phyloP scores from a whole-genome alignment of 1,140 invertebrate genomes.

The Stenopsyche tienmushanensis region DNA sequence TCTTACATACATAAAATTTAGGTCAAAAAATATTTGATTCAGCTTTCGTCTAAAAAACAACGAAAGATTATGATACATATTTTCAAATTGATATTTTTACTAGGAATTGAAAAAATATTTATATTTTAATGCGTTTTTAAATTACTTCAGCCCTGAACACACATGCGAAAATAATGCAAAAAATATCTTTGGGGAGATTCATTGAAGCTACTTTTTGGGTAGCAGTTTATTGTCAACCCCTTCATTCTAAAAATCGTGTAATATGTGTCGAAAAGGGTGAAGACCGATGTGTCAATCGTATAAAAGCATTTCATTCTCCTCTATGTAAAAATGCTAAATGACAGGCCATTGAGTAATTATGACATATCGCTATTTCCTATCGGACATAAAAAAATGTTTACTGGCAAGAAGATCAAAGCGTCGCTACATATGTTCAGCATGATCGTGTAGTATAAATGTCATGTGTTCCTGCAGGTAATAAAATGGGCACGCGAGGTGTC shows the following conservation, averaged over 20 bases:
- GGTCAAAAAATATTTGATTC: too few relatives aligned
- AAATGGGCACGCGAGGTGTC: conserved; percentile 34
- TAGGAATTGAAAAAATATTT: too few relatives aligned
- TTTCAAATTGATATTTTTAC: too few relatives aligned
- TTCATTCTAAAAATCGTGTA: conserved; percentile 31
- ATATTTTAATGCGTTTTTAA: too few relatives aligned
- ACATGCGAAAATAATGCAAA: too few relatives aligned
- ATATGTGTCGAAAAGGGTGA: conserved; percentile 26
- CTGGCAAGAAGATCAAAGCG: background rate
- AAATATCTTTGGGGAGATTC: background rate
- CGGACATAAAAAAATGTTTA: background rate
- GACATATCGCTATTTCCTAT: conserved; percentile 11
- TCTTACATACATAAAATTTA: too few relatives aligned
- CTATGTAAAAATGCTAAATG: background rate
- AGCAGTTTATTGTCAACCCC: conserved; percentile 21
- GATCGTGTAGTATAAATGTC: conserved; percentile 2
- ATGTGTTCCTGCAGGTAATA: conserved; percentile 36
- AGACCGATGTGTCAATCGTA: conserved; percentile 7
- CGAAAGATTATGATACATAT: too few relatives aligned
- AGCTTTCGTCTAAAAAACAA: too few relatives aligned
- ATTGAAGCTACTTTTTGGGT: background rate
- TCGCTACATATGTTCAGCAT: background rate
- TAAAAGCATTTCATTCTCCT: conserved; percentile 16
- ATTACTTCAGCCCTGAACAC: too few relatives aligned
- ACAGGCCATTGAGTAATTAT: conserved; percentile 24